Percentiles rank a stretch among this genome's conserved stretches.
Conservation (phyloP, 2,797 vertebrate species). For the Spheniscus humboldti region DNA sequence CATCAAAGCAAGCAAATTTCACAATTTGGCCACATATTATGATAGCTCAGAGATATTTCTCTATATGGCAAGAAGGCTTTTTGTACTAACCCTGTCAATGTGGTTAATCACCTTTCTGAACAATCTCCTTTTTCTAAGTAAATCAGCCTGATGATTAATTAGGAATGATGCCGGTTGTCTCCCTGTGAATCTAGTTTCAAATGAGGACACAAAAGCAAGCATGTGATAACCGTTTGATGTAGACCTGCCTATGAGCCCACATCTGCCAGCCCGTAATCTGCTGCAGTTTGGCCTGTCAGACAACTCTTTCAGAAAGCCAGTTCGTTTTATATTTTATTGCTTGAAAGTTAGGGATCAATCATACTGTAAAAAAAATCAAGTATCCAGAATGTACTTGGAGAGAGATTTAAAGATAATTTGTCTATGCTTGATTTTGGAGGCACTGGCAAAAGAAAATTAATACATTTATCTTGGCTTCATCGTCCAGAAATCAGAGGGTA, state of each 20-base stretch:
- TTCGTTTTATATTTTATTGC: neutral
- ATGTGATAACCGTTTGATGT: neutral
- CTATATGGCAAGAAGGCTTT: neutral
- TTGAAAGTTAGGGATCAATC: neutral
- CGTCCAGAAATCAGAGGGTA: neutral
- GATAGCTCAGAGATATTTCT: neutral
- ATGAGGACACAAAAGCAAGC: neutral
- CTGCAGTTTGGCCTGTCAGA: neutral
- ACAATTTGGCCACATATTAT: neutral
- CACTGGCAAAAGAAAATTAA: neutral
- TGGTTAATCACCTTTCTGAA: neutral
- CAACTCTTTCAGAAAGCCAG: neutral
- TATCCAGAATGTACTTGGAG: neutral
- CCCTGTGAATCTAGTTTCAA: neutral
- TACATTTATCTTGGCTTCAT: neutral
- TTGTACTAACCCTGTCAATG: neutral
- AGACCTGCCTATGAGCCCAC: neutral
- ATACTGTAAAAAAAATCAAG: neutral
- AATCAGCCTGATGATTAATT: neutral
- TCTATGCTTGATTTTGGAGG: neutral
- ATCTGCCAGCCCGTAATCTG: neutral
- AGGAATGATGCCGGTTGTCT: neutral
- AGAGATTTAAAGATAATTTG: neutral
- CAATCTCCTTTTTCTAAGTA: neutral
- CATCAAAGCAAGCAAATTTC: neutral